Evolutionary conservation across 2,797 vertebrate genomes (phyloP), one percentile per base, ranked within the genome.

Genomic region (Enteromius mattozi): DNA sequence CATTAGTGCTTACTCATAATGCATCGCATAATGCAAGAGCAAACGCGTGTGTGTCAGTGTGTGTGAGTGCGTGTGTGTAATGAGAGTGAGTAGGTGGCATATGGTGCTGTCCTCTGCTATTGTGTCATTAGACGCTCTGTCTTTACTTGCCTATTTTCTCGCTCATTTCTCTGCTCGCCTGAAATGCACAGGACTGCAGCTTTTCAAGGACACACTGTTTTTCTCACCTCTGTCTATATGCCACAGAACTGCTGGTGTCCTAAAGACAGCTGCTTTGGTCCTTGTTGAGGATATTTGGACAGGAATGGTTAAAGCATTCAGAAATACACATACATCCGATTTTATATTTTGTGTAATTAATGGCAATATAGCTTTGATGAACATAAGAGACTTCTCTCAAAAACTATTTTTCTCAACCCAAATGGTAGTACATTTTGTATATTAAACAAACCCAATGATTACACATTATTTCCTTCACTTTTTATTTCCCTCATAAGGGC

Each of bases 191-290:
- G 74, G 74, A 82, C 78, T 86, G 79, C 86, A 89, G 86, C 65
- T 89, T 85, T 87, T 87, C 86, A 89, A 89, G 88, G 88, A 69
- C 88, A 87, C 16, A 0, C 45, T 70, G 81, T 47, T 76, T 80
- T 42, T 81, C 49, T 42, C 78, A 77, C 65, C 51, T 69, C 40
- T 51, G 65, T 79, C 37, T 63, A 45, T 30, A 51, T 9, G 12
- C 69, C 78, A 51, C 82, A 83, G 35, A 82, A 42, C 45, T 9
- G 27, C 47, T 54, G 63, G 63, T 37, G 63, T 80, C 47, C 79
- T 30, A 17, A 45, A 21, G 6, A 68, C 42, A 51, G 12, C 13
- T 10, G 45, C 30, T 68, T 79, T 51, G 30, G 27, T 51, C 3
- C 4, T 17, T 65, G 3, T 33, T 65, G 63, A 65, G 30, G 6